phyloP scores from a whole-genome alignment of 2,113 vertebrate species.

The Xiphorhynchus elegans region DNA sequence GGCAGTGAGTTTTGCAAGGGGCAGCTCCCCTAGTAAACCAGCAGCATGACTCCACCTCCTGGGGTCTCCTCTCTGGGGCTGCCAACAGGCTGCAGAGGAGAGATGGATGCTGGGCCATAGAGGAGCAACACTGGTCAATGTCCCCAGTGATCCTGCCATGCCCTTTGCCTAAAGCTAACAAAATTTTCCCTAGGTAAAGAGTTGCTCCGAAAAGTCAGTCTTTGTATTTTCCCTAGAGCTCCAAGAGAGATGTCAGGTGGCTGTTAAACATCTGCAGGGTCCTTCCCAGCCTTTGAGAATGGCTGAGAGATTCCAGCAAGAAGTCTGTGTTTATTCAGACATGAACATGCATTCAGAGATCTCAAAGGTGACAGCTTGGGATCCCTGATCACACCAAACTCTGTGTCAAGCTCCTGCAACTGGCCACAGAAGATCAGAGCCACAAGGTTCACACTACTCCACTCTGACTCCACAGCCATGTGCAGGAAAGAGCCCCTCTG shows the following conservation, averaged over 20 bases:
- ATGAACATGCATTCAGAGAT: neutral
- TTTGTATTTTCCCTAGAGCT: neutral
- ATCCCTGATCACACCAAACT: accelerated
- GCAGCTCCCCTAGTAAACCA: neutral
- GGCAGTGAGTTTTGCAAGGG: neutral
- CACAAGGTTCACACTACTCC: neutral
- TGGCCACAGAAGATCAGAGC: neutral
- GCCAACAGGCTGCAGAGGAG: neutral
- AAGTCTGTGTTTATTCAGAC: neutral
- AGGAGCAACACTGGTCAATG: neutral
- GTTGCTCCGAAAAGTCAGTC: neutral
- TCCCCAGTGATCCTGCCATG: neutral
- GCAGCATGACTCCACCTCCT: neutral
- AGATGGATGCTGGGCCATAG: accelerated
- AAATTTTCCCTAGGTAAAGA: neutral
- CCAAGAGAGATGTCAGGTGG: neutral
- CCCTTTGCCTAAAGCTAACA: neutral
- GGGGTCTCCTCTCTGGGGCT: neutral
- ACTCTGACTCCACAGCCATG: neutral
- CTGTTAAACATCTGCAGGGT: neutral
- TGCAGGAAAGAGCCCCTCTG: neutral
- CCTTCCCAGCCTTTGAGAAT: neutral
- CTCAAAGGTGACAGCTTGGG: neutral
- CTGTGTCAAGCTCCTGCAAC: neutral
- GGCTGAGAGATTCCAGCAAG: neutral